Conservation (phyloP, 92 coral and sea anemone genomes). For the Porites evermanni region DNA sequence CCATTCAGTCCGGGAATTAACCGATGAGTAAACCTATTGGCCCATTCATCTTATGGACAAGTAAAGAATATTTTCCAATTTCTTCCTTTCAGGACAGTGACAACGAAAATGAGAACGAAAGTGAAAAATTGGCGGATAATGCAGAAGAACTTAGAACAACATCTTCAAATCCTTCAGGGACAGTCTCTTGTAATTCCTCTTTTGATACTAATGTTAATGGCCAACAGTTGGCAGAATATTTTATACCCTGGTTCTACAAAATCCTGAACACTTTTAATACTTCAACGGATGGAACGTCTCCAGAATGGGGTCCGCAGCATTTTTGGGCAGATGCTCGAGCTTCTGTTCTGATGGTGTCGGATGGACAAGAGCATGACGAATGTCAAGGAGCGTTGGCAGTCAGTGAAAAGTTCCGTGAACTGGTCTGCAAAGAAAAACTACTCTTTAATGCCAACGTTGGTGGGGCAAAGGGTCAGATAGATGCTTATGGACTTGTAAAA, state of each 20-base stretch:
- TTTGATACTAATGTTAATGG: slow-evolving; percentile 51
- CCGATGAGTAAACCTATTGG: too few species aligned
- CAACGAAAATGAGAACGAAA: slow-evolving; percentile 29
- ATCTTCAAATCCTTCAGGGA: not conserved
- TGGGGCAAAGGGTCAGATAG: slow-evolving; percentile 77
- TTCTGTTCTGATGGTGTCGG: slow-evolving; percentile 71
- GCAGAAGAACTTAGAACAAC: not conserved
- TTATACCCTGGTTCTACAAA: slow-evolving; percentile 88
- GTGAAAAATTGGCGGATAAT: slow-evolving; percentile 21
- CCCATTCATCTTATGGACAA: too few species aligned
- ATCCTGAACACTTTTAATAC: slow-evolving; percentile 68
- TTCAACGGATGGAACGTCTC: slow-evolving; percentile 1
- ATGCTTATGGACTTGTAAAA: slow-evolving; percentile 87
- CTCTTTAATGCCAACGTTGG: slow-evolving; percentile 78
- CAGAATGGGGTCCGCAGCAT: slow-evolving; percentile 94
- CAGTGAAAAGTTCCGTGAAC: slow-evolving; percentile 80
- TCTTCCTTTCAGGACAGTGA: slow-evolving; percentile 33
- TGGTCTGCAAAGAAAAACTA: slow-evolving; percentile 78
- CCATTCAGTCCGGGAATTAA: too few species aligned
- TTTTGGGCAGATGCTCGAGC: slow-evolving; percentile 92
- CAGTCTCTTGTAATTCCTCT: slow-evolving; percentile 1
- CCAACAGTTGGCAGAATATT: slow-evolving; percentile 78
- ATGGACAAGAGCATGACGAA: slow-evolving; percentile 57
- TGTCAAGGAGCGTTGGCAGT: slow-evolving; percentile 82
- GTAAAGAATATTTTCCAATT: too few species aligned